Evolutionary conservation across 1,140 invertebrate genomes (phyloP).

Genomic region (Ips nitidus): DNA sequence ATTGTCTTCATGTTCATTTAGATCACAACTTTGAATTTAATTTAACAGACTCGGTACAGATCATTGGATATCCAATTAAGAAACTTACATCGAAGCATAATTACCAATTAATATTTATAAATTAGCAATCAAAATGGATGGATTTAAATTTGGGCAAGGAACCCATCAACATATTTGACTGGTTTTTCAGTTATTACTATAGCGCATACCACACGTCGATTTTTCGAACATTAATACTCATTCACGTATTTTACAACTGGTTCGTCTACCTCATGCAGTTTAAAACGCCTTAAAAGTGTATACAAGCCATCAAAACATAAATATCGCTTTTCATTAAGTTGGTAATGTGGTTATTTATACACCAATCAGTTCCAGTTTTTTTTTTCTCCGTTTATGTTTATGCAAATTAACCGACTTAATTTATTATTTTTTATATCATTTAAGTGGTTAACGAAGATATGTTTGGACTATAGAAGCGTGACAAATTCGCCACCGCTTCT

Average conservation of each 20-base stretch:
- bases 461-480: not conserved
- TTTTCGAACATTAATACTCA: slow-evolving; percentile 17
- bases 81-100: no score
- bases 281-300: slow-evolving; percentile 14
- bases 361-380: slow-evolving; percentile 10
- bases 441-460: not conserved
- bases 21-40: no score
- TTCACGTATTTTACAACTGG: slow-evolving; percentile 20
- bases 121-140: no score
- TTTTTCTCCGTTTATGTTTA: slow-evolving; percentile 14
- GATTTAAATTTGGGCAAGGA: no score
- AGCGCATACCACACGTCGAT: slow-evolving; percentile 12
- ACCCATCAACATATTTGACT: not conserved
- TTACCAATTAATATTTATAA: no score
- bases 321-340: slow-evolving; percentile 23
- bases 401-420: slow-evolving; percentile 10
- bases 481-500: no score
- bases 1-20: no score
- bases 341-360: slow-evolving; percentile 14
- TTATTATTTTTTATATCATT: slow-evolving; percentile 3
- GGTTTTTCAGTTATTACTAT: not conserved
- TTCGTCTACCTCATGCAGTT: slow-evolving; percentile 17
- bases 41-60: no score
- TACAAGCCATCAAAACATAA: slow-evolving; percentile 20
- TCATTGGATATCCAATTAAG: no score